These are phyloP conservation scores for Chrysolina americana DNA, from an alignment of 2,888 invertebrate species.

Conservation along the genomic window DNA sequence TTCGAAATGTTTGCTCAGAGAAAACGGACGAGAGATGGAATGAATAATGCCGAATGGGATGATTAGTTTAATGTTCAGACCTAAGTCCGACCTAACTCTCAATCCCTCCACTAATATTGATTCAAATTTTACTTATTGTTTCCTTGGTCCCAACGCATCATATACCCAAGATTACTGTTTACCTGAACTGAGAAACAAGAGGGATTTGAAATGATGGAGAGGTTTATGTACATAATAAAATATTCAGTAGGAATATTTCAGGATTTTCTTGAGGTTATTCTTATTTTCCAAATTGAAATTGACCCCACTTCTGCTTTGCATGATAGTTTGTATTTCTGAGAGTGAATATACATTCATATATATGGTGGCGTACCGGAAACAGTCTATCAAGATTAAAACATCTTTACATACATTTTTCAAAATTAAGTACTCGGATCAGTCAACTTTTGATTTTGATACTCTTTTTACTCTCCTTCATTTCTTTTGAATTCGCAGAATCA, in stretches of 20 bases:
- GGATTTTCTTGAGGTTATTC: background rate
- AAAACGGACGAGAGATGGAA: conserved; percentile 59
- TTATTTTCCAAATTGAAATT: too few relatives aligned
- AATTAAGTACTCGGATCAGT: too few relatives aligned
- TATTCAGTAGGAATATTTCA: too few relatives aligned
- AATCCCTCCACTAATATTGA: conserved; percentile 63
- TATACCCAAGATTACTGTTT: conserved; percentile 53
- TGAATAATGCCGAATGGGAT: conserved; percentile 64
- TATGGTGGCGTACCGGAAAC: too few relatives aligned
- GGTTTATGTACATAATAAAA: background rate
- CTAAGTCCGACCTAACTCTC: conserved; percentile 57
- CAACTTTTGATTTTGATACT: too few relatives aligned
- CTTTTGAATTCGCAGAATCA: too few relatives aligned
- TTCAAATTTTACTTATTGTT: conserved; percentile 65
- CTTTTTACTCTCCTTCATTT: too few relatives aligned
- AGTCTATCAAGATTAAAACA: too few relatives aligned
- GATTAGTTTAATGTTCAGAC: conserved; percentile 65
- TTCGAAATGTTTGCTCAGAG: conserved; percentile 63
- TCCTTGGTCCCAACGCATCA: conserved; percentile 56
- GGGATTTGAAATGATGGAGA: conserved; percentile 10
- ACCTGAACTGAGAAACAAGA: conserved; percentile 48
- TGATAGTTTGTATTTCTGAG: too few relatives aligned
- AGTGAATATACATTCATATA: too few relatives aligned
- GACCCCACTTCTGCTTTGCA: too few relatives aligned
- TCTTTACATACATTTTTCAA: too few relatives aligned